phyloP scores from a whole-genome alignment of 2,888 invertebrate species.

The Lycocerus yunnanus region DNA sequence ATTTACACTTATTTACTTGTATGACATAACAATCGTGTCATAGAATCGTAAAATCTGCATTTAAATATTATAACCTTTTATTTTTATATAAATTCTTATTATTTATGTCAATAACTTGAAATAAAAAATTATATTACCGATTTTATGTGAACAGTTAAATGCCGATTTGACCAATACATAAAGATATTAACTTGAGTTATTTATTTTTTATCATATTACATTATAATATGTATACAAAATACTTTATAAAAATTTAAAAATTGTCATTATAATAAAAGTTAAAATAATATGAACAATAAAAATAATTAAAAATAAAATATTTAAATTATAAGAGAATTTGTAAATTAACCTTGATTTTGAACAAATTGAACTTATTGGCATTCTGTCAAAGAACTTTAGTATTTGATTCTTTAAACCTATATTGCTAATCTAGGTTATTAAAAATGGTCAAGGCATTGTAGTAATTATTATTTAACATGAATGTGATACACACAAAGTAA shows the following conservation, averaged over 20 bases:
- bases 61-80: background rate
- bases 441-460: background rate
- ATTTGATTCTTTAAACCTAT: background rate
- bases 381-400: conserved; percentile 1
- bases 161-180: background rate
- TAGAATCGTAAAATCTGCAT: too few species aligned
- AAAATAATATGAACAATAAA: too few species aligned
- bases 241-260: background rate
- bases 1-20: background rate
- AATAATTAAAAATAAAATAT: background rate
- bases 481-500: background rate
- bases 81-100: background rate
- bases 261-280: background rate
- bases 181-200: background rate
- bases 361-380: conserved; percentile 9
- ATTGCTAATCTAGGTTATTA: background rate
- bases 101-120: background rate
- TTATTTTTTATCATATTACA: background rate
- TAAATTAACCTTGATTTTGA: conserved; percentile 12
- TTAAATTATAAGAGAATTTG: background rate
- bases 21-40: background rate
- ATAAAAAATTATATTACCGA: background rate
- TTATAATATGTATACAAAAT: background rate
- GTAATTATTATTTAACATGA: background rate
- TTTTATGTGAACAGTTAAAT: background rate